Evolutionary conservation across 2,113 vertebrate species (phyloP).

Genomic region (Trinectes maculatus): DNA sequence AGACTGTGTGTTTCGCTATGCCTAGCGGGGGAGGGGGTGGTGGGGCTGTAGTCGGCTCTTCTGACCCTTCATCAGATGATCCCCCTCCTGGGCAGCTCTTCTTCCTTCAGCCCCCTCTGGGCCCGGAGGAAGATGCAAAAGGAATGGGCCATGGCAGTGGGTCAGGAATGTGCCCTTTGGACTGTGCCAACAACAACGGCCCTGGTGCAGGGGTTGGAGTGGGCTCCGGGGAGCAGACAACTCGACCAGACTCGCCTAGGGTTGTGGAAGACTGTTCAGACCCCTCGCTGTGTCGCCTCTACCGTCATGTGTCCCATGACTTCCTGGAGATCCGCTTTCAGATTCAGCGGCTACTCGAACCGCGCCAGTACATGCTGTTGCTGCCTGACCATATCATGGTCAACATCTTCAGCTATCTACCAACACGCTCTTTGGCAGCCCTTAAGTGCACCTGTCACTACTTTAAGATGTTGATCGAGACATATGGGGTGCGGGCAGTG

Average conservation of each 20-base stretch:
- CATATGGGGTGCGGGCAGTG: conserved; percentile 88
- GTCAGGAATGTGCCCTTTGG: conserved; percentile 66
- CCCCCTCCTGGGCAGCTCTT: conserved; percentile 92
- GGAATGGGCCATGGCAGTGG: conserved; percentile 8
- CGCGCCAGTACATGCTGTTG: conserved; percentile 93
- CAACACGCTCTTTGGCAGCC: conserved; percentile 90
- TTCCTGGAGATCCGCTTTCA: conserved; percentile 97
- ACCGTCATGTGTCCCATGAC: conserved; percentile 94
- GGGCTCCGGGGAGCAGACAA: conserved; percentile 53
- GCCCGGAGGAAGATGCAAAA: conserved; percentile 75
- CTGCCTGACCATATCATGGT: conserved; percentile 96
- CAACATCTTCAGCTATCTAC: conserved; percentile 93
- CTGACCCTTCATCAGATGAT: conserved; percentile 82
- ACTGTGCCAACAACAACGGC: conserved; percentile 76
- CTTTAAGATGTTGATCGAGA: conserved; percentile 92
- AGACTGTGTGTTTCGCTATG: conserved; percentile 88
- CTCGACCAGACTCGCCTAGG: conserved; percentile 72
- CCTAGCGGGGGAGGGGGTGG: conserved; percentile 50
- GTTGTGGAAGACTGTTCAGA: conserved; percentile 78
- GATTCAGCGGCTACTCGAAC: conserved; percentile 94
- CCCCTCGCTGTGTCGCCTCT: conserved; percentile 91
- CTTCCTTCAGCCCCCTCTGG: conserved; percentile 81
- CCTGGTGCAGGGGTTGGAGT: conserved; percentile 32
- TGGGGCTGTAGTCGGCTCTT: conserved; percentile 53
- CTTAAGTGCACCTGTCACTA: conserved; percentile 95